Conservation (phyloP, 2,113 vertebrate species). For the Sorex araneus region DNA sequence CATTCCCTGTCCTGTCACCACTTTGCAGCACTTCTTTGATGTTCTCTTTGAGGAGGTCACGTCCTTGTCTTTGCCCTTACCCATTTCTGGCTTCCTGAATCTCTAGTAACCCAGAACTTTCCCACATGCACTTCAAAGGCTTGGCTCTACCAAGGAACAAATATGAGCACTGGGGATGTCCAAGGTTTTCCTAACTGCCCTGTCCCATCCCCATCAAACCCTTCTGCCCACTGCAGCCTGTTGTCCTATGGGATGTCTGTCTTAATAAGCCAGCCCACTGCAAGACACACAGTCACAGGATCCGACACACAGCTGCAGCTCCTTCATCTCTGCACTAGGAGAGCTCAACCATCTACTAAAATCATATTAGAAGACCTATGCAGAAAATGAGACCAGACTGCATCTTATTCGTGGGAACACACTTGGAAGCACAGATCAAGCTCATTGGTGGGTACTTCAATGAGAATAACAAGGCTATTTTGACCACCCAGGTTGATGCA, state of each 20-base stretch:
- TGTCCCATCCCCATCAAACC: background rate
- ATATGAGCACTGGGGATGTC: background rate
- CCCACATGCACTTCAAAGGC: background rate
- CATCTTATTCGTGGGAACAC: slow-evolving; percentile 8
- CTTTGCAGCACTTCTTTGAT: background rate
- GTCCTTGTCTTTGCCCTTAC: background rate
- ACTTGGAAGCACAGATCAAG: slow-evolving; percentile 50
- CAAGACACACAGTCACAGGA: background rate
- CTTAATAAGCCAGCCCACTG: background rate
- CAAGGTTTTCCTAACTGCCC: background rate
- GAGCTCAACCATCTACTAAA: background rate
- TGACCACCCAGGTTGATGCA: background rate
- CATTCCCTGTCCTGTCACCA: background rate
- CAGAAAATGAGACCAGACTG: background rate
- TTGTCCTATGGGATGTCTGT: background rate
- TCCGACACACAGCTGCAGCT: background rate
- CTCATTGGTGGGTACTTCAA: background rate
- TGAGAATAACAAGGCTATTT: slow-evolving; percentile 5
- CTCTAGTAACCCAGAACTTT: background rate
- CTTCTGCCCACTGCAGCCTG: background rate
- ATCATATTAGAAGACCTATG: background rate
- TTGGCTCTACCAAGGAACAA: background rate
- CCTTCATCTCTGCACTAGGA: background rate
- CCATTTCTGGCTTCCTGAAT: background rate
- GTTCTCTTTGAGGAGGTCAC: background rate